A percentile compares a stretch with the other conserved stretches of the same genome.
These are phyloP conservation scores for Tenthredo scrophulariae DNA, from an alignment of 2,888 invertebrate genomes.

Conservation along the genomic window DNA sequence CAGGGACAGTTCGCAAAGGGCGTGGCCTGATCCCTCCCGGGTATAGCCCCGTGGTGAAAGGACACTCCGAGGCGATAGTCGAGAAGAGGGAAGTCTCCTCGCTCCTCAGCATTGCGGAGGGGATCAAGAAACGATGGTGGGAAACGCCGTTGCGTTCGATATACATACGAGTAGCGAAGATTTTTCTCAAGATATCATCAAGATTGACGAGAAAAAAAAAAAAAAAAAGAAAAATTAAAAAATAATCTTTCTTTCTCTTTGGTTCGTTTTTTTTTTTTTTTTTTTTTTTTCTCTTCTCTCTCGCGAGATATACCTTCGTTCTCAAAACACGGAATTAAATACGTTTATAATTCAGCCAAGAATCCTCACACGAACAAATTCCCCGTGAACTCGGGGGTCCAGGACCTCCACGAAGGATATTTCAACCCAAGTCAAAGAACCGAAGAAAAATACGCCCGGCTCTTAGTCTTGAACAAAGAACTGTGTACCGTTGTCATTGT, in stretches of 20 bases:
- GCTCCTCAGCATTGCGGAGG: slow-evolving; percentile 16
- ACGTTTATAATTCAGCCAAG: neutral
- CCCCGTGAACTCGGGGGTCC: neutral
- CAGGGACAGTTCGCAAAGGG: slow-evolving; percentile 43
- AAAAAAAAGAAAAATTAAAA: too few species aligned
- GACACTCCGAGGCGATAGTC: neutral
- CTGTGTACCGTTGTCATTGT: neutral
- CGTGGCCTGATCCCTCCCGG: slow-evolving; percentile 42
- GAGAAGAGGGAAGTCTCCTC: slow-evolving; percentile 29
- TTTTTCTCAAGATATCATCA: neutral
- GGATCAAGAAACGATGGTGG: slow-evolving; percentile 37
- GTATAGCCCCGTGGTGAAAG: slow-evolving; percentile 27
- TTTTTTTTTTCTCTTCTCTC: neutral
- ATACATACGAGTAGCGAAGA: neutral
- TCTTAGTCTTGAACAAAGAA: neutral
- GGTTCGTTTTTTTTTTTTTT: neutral
- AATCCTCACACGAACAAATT: neutral
- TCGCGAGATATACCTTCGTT: neutral
- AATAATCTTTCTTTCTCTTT: neutral
- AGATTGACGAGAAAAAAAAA: too few species aligned
- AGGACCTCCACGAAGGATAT: slow-evolving; percentile 18
- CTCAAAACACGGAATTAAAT: neutral
- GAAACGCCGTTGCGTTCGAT: slow-evolving; percentile 16
- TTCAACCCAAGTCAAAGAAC: neutral
- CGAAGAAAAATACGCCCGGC: neutral